Percentiles rank a stretch among this genome's conserved stretches.
Evolutionary conservation across 2,113 vertebrate species (phyloP).

Genomic region (Sorex fumeus): DNA sequence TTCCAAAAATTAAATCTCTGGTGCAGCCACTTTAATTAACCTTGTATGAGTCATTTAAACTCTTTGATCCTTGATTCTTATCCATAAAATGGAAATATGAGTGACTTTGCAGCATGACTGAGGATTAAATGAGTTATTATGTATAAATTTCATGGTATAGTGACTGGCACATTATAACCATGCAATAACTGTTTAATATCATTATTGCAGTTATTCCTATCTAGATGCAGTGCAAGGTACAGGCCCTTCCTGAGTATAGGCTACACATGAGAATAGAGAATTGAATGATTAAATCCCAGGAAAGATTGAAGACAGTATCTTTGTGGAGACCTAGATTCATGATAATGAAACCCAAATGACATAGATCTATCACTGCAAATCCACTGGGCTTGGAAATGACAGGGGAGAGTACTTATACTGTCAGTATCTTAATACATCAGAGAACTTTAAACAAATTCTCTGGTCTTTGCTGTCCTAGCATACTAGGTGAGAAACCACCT

Average conservation of each 20-base stretch:
- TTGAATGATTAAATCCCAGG: conserved; percentile 52
- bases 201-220: conserved; percentile 20
- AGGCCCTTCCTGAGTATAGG: neutral
- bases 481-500: neutral
- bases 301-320: conserved; percentile 56
- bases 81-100: neutral
- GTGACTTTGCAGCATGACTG: neutral
- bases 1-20: neutral
- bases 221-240: neutral
- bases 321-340: conserved; percentile 30
- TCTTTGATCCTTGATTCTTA: conserved; percentile 24
- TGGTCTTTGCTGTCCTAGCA: neutral
- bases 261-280: neutral
- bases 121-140: conserved; percentile 19
- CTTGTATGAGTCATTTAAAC: conserved; percentile 45
- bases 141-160: neutral
- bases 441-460: conserved; percentile 38
- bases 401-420: conserved; percentile 4
- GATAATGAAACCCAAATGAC: conserved; percentile 54
- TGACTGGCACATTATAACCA: neutral
- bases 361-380: conserved; percentile 51
- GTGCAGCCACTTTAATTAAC: neutral
- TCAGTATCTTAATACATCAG: conserved; percentile 7
- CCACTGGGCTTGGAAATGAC: conserved; percentile 39
- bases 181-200: conserved; percentile 29